A percentile compares a stretch with the other conserved stretches of the same genome.
phyloP scores from a whole-genome alignment of 2,797 vertebrate genomes.

The Syndactyla subalaris region DNA sequence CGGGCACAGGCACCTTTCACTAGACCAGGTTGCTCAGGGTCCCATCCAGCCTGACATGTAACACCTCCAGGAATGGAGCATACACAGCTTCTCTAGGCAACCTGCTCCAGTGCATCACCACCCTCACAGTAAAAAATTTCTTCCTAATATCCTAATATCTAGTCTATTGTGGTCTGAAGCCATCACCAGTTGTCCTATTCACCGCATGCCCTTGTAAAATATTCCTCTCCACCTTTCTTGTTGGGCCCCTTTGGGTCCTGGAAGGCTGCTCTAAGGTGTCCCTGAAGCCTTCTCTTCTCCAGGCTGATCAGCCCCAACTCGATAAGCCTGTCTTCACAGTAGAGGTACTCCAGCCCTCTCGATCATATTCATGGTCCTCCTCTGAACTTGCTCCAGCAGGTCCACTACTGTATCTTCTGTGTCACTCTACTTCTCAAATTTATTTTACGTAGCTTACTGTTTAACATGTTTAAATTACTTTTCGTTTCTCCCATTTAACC shows the following conservation, averaged over 20 bases:
- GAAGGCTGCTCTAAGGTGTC: background rate
- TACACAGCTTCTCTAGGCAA: background rate
- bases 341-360: background rate
- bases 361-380: background rate
- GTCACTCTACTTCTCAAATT: background rate
- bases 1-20: background rate
- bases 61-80: rapidly evolving
- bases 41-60: background rate
- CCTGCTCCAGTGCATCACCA: background rate
- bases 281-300: background rate
- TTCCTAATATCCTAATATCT: background rate
- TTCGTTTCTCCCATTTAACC: background rate
- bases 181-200: background rate
- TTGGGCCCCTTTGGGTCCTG: background rate
- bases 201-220: background rate
- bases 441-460: background rate
- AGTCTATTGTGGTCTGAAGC: background rate
- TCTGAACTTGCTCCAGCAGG: background rate
- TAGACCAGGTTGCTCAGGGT: background rate
- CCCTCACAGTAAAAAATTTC: background rate
- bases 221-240: background rate
- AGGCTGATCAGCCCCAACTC: background rate
- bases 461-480: background rate
- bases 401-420: background rate
- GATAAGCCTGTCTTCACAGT: background rate